Conservation (phyloP, 2,797 vertebrate species). For the Acomys russatus region DNA sequence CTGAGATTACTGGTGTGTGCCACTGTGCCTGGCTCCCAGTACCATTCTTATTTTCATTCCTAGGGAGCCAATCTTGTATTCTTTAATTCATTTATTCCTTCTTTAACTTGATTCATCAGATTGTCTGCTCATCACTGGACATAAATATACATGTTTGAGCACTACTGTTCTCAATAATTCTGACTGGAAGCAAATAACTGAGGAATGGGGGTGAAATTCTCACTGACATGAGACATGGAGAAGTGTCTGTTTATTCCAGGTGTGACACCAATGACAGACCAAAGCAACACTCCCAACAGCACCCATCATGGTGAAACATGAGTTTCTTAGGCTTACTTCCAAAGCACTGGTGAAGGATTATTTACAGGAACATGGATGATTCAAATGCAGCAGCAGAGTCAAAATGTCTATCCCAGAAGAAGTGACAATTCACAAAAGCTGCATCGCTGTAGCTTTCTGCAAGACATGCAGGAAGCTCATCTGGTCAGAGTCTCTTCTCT, state of each 20-base stretch:
- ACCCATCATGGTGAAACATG: not conserved
- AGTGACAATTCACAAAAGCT: not conserved
- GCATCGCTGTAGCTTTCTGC: not conserved
- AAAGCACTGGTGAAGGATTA: not conserved
- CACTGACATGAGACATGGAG: not conserved
- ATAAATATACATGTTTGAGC: not conserved
- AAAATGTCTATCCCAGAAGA: not conserved
- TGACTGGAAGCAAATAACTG: not conserved
- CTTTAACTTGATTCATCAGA: not conserved
- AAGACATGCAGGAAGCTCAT: not conserved
- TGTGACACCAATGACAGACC: not conserved
- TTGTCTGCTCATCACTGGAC: not conserved
- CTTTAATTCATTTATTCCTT: not conserved
- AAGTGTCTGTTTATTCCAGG: not conserved
- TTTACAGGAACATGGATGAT: not conserved
- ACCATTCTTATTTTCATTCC: constrained; percentile 33
- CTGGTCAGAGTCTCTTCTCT: not conserved
- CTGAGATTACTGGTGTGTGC: too few species aligned
- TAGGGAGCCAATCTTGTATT: not conserved
- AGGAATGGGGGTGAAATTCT: not conserved
- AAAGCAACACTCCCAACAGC: not conserved
- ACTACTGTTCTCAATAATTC: not conserved
- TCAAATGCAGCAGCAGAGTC: not conserved
- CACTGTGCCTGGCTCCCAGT: not conserved
- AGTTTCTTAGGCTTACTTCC: not conserved